Evolutionary conservation across 2,888 invertebrate species (phyloP).

Genomic region (Tigriopus californicus): DNA sequence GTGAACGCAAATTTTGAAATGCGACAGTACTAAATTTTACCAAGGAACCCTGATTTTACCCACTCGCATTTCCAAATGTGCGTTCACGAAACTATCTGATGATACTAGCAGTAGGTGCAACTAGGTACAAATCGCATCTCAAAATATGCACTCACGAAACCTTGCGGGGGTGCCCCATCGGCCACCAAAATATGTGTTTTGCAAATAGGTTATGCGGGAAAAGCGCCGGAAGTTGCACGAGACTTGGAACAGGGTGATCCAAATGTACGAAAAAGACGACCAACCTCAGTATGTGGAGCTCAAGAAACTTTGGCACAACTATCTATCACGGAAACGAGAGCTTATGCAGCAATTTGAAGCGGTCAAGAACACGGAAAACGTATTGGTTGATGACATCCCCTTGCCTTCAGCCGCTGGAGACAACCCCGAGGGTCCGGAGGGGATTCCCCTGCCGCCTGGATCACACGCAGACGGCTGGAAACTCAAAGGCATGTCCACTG

Average conservation of each 20-base stretch:
- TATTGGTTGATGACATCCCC: slow-evolving; percentile 84
- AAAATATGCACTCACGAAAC: too few relatives aligned
- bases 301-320: slow-evolving; percentile 74
- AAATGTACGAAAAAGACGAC: slow-evolving; percentile 91
- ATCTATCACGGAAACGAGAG: slow-evolving; percentile 68
- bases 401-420: slow-evolving; percentile 36
- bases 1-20: too few relatives aligned
- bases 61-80: too few relatives aligned
- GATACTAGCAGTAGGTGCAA: too few relatives aligned
- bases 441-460: slow-evolving; percentile 20
- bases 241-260: slow-evolving; percentile 78
- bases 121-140: too few relatives aligned
- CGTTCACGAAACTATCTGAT: too few relatives aligned
- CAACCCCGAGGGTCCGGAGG: slow-evolving; percentile 18
- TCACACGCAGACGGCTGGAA: too few relatives aligned
- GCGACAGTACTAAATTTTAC: too few relatives aligned
- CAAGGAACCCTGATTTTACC: too few relatives aligned
- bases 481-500: slow-evolving; percentile 35
- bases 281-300: slow-evolving; percentile 80
- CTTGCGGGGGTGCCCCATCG: too few relatives aligned
- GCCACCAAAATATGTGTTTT: too few relatives aligned
- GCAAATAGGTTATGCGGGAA: slow-evolving; percentile 44
- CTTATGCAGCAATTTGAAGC: slow-evolving; percentile 84
- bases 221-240: slow-evolving; percentile 87
- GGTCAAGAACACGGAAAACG: slow-evolving; percentile 83